A percentile compares a stretch with the other conserved stretches of the same genome.
phyloP scores from a whole-genome alignment of 2,113 vertebrate genomes.

The Mormoops blainvillei region DNA sequence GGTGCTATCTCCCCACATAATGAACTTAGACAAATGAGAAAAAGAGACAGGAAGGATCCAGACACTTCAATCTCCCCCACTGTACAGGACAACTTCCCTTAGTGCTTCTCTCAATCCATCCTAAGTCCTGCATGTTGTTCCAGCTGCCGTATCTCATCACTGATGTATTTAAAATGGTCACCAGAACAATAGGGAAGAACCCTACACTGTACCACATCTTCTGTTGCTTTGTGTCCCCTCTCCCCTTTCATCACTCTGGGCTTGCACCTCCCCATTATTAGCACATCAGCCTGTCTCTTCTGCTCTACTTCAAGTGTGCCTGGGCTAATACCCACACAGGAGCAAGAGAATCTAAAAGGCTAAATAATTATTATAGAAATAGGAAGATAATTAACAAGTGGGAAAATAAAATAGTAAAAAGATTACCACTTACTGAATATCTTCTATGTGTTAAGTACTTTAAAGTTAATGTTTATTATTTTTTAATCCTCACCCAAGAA shows the following conservation, averaged over 20 bases:
- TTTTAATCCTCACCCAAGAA: not conserved
- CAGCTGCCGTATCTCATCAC: not conserved
- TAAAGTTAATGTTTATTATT: not conserved
- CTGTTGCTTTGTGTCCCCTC: not conserved
- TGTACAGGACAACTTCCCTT: not conserved
- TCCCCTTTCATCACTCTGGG: not conserved
- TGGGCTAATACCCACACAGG: not conserved
- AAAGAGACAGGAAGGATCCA: not conserved
- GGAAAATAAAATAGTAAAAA: not conserved
- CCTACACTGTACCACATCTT: not conserved
- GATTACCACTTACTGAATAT: not conserved
- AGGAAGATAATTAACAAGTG: not conserved
- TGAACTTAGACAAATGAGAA: not conserved
- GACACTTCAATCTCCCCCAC: not conserved
- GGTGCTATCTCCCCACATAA: not conserved
- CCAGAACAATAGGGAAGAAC: not conserved
- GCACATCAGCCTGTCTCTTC: not conserved
- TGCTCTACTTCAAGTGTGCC: not conserved
- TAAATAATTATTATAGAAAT: not conserved
- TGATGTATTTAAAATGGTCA: not conserved
- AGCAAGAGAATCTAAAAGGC: not conserved
- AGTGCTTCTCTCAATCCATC: not conserved
- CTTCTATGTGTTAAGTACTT: not conserved
- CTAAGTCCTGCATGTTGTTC: fast-evolving
- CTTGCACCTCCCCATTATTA: not conserved